These are phyloP conservation scores for Drymonia ruficornis DNA, from an alignment of 2,888 invertebrate species.

Conservation along the genomic window DNA sequence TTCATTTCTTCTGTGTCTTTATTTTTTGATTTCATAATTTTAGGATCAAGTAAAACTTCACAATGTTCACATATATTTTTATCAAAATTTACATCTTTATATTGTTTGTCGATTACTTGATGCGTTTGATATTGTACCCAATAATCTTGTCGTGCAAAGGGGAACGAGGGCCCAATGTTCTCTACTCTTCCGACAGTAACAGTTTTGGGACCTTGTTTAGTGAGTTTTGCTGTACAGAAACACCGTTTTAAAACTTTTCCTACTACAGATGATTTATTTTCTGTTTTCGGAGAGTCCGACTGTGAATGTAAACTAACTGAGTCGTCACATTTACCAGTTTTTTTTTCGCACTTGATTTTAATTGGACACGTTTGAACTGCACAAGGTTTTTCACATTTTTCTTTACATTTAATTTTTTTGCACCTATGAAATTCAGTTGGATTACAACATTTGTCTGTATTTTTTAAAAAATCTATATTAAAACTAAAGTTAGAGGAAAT, in stretches of 20 bases:
- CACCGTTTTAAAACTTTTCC: constrained; percentile 47
- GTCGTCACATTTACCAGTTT: constrained; percentile 5
- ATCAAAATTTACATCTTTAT: neutral
- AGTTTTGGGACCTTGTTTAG: constrained; percentile 19
- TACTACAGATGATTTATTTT: constrained; percentile 33
- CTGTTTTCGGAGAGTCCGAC: constrained; percentile 17
- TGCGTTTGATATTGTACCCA: constrained; percentile 32
- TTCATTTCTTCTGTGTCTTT: constrained; percentile 30
- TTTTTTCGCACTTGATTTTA: constrained; percentile 6
- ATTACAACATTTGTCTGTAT: constrained; percentile 6
- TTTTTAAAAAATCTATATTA: constrained; percentile 36
- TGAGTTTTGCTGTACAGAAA: constrained; percentile 50
- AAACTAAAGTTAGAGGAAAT: constrained; percentile 32
- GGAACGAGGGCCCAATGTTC: constrained; percentile 18
- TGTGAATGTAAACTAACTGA: constrained; percentile 10
- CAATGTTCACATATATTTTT: neutral
- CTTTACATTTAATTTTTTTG: no score
- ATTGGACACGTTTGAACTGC: constrained; percentile 2
- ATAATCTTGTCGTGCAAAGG: constrained; percentile 28
- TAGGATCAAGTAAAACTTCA: neutral
- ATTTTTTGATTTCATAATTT: neutral
- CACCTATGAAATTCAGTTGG: neutral
- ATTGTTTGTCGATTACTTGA: constrained; percentile 3
- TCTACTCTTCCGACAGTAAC: constrained; percentile 24
- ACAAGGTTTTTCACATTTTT: neutral